Conservation (phyloP, 1,140 invertebrate species). For the Drosophila mauritiana region DNA sequence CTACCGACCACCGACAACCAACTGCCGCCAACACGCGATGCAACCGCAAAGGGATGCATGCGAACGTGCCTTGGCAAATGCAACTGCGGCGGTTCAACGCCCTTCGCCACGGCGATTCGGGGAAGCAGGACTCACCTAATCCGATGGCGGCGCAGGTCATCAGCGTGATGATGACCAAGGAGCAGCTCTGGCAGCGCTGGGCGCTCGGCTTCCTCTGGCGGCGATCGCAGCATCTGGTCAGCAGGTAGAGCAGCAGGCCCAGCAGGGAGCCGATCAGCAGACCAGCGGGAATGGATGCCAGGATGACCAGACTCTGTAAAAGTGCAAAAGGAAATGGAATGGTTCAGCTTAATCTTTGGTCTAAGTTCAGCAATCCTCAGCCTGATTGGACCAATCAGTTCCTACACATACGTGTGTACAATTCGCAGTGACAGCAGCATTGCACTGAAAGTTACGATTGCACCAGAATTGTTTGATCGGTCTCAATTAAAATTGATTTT, state of each 20-base stretch:
- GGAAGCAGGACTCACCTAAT: constrained; percentile 74
- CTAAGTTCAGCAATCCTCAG: no score
- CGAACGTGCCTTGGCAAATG: constrained; percentile 23
- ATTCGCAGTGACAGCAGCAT: not conserved
- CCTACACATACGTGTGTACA: not conserved
- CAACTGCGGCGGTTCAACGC: constrained; percentile 52
- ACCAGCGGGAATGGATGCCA: constrained; percentile 94
- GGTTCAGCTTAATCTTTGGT: no score
- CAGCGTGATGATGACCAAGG: constrained; percentile 92
- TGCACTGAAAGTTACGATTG: not conserved
- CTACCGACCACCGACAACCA: constrained; percentile 30
- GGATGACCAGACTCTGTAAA: constrained; percentile 93
- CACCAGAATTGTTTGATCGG: constrained; percentile 9
- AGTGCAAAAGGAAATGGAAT: no score
- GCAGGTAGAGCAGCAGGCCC: constrained; percentile 94
- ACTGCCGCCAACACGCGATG: constrained; percentile 36
- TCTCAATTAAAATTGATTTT: constrained; percentile 4
- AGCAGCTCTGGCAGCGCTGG: constrained; percentile 90
- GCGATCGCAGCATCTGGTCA: constrained; percentile 96
- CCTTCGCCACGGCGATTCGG: not conserved
- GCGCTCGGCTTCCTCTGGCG: constrained; percentile 91
- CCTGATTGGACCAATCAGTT: no score
- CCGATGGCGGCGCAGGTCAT: constrained; percentile 92
- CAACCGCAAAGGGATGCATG: constrained; percentile 11
- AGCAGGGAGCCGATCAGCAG: constrained; percentile 95